Evolutionary conservation across 2,113 vertebrate genomes (phyloP).

Genomic region (Danionella cerebrum): DNA sequence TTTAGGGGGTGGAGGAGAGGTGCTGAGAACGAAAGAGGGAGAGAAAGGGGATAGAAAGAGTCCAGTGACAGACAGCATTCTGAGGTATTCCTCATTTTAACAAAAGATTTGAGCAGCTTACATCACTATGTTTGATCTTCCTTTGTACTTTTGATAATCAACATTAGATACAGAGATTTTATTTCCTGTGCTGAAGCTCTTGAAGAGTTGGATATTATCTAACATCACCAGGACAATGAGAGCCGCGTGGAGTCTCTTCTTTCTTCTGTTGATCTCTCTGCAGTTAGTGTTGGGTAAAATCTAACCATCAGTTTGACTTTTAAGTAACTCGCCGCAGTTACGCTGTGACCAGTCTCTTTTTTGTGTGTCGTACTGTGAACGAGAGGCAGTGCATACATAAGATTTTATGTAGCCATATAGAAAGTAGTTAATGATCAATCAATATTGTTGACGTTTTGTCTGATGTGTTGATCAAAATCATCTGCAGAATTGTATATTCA

Average conservation of each 20-base stretch:
- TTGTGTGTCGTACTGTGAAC: not conserved
- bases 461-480: too few species aligned
- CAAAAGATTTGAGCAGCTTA: not conserved
- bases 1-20: slow-evolving; percentile 43
- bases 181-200: not conserved
- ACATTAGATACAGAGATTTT: too few species aligned
- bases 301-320: not conserved
- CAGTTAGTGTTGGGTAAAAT: not conserved
- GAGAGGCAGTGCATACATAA: not conserved
- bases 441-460: too few species aligned
- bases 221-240: not conserved
- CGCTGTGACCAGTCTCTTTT: not conserved
- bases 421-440: too few species aligned
- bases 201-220: not conserved
- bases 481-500: too few species aligned
- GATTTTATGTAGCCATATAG: too few species aligned
- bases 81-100: slow-evolving; percentile 7
- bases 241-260: not conserved
- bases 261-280: not conserved
- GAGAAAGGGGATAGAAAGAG: slow-evolving; percentile 19
- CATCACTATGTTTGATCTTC: not conserved
- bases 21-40: slow-evolving; percentile 20
- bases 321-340: not conserved
- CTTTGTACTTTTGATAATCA: not conserved
- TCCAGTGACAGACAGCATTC: slow-evolving; percentile 14